Evolutionary conservation across 2,797 vertebrate species (phyloP).

Genomic region (Amniataba percoides): DNA sequence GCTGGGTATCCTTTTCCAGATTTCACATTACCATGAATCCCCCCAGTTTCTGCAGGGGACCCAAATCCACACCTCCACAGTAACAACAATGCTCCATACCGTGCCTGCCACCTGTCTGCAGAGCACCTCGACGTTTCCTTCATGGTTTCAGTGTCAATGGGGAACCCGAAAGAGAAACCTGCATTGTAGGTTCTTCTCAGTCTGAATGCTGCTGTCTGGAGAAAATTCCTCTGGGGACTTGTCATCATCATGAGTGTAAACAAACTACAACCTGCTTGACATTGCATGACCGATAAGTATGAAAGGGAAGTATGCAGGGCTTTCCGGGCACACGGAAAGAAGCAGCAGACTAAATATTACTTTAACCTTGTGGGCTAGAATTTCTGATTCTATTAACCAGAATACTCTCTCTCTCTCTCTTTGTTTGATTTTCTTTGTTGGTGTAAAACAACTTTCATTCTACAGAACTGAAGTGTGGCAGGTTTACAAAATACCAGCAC

Average conservation of each 20-base stretch:
- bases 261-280: background rate
- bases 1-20: background rate
- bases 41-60: no score
- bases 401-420: background rate
- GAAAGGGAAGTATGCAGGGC: conserved; percentile 23
- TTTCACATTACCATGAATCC: background rate
- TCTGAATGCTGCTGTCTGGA: background rate
- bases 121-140: background rate
- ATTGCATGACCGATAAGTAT: conserved; percentile 43
- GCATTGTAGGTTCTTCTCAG: background rate
- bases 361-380: conserved; percentile 65
- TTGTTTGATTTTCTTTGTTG: background rate
- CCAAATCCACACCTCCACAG: background rate
- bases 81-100: background rate
- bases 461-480: background rate
- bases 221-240: conserved; percentile 30
- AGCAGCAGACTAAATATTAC: conserved; percentile 54
- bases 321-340: conserved; percentile 13
- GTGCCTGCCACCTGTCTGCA: background rate
- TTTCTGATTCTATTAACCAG: conserved; percentile 33
- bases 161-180: background rate
- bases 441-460: conserved; percentile 21
- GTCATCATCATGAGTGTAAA: conserved; percentile 39
- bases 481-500: conserved; percentile 63
- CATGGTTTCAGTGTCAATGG: background rate